Base-by-base conservation (phyloP, 2,888 invertebrate species). In the Camponotus fellah region DNA sequence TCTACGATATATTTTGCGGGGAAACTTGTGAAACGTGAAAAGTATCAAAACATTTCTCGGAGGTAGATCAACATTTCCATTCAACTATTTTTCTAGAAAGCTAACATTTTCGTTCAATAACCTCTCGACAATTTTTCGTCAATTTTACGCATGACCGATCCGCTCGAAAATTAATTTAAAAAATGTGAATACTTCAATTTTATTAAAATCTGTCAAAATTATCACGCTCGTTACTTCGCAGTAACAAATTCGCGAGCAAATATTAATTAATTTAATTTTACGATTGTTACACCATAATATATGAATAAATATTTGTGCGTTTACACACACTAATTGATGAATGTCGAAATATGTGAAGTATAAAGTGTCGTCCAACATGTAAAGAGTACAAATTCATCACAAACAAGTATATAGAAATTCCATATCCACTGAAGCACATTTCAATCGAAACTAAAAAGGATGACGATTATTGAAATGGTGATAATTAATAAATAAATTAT, bases 241-340 rank as follows among this genome's bases (percentile, higher is more conserved):
- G 37, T 37, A 72, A 60, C 60, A 60, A 71, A 60, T 17, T 62
- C 46, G 9, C 79, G 46, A 71, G 46, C 14, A 80, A 60, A 72
- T 37, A 80, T 80, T 80, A 80, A 71, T 79, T 49, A 71, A 80
- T 72, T 80, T 79, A 34, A 79, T 79, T 79, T 79, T 21, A 34
- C 34, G 46, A 46, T 60, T 72, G 71, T 80, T 72, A 72, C 60
- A 46, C 34, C 17, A 17, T 79, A 71, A 80, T 60, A 60, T 37
- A 46, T 80, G 46, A 62, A 72, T 80, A 71, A 80, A 80, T 80
- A 80, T 72, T 79, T 79, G 60, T 49, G 26, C 72, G 49, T 79
- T 60, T 60, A 62, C 56, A 77, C 60, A 71, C 72, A 79, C 79
- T 79, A 79, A 79, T 60, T 79, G 60, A 79, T 62, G 72, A 26